Base-by-base conservation (phyloP, 1,140 invertebrate species). In the Dendroctonus valens region DNA sequence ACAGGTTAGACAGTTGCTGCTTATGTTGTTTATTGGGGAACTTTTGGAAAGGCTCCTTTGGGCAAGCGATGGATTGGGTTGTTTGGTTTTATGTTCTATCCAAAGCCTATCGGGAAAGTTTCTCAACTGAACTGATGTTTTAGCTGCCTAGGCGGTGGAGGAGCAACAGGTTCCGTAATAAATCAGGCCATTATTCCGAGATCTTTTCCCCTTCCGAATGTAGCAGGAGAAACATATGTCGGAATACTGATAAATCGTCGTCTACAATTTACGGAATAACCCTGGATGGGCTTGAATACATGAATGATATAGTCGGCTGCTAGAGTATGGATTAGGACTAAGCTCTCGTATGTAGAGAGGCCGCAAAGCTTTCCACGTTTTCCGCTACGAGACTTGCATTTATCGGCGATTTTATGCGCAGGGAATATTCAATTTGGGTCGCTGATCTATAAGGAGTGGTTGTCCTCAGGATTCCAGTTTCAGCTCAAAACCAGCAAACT, bases 221-320 rank as follows among this genome's bases (percentile, higher is more conserved):
- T 26, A 26, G 26, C 26, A 26, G 26, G 26, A 15, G 15, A 51
- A 51, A 51, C 50, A 51, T 15, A 51, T 51, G 53, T 7, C 26
- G 7, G 53, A 55, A 55, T 55, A 55, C 53, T 55, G 53, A 55
- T 55, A 55, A 55, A 55, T 55, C 53, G 39, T 26, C 38, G 53
- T 40, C 39, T 15, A 40, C 9, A 55, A 55, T 55, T 55, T 55
- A 39, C 8, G 11, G 37, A n/a, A 55, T 55, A 55, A 52, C 50
- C 50, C 50, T 26, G 12, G 11, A 41, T 26, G 26, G 53, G 53
- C 53, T 40, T 41, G 53, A 55, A 52, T 52, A 52, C 50, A 52
- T 52, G 50, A 55, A 55, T 41, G 53, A 55, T 55, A 52, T 52
- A 52, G 50, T 52, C 50, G 50, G 50, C 38, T 15, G 50, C 38